These are phyloP conservation scores for Agrilus cyanescens DNA, from an alignment of 2,888 invertebrate species.

Conservation along the genomic window DNA sequence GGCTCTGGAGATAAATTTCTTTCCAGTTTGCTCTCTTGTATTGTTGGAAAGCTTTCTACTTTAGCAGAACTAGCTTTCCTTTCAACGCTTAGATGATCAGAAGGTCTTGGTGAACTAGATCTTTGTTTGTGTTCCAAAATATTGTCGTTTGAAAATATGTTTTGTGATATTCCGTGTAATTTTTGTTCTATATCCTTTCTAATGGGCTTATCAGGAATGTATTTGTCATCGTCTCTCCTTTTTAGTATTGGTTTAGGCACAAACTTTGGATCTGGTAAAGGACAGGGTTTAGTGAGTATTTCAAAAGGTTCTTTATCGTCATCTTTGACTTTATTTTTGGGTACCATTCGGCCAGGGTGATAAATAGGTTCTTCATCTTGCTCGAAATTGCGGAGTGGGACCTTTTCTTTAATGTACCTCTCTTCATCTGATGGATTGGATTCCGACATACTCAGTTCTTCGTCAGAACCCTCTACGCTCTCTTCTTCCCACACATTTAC, in stretches of 20 bases:
- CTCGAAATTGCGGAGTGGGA: conserved; percentile 14
- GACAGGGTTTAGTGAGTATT: conserved; percentile 46
- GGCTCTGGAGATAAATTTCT: no score
- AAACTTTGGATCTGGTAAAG: conserved; percentile 58
- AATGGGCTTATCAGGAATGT: conserved; percentile 7
- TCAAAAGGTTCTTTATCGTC: conserved; percentile 45
- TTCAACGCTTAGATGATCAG: no score
- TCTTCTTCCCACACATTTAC: conserved; percentile 37
- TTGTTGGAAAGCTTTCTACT: no score
- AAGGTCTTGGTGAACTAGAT: no score
- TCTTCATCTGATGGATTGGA: conserved; percentile 30
- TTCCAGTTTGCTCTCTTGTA: no score
- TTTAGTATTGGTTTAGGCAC: conserved; percentile 73
- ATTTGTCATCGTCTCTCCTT: conserved; percentile 24
- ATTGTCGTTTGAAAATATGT: no score
- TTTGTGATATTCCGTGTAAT: no score
- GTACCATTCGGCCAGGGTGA: conserved; percentile 48
- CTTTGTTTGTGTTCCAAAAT: no score
- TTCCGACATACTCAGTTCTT: conserved; percentile 29
- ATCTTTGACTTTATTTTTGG: conserved; percentile 5
- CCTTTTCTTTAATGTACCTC: conserved; percentile 19
- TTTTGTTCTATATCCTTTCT: conserved; percentile 5
- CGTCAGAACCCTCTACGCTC: conserved; percentile 21
- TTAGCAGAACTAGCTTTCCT: no score
- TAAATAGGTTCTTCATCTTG: conserved; percentile 54